Evolutionary conservation across 2,888 invertebrate species (phyloP), one percentile per base, ranked within the genome.

Genomic region (Ornithoptera priamus): DNA sequence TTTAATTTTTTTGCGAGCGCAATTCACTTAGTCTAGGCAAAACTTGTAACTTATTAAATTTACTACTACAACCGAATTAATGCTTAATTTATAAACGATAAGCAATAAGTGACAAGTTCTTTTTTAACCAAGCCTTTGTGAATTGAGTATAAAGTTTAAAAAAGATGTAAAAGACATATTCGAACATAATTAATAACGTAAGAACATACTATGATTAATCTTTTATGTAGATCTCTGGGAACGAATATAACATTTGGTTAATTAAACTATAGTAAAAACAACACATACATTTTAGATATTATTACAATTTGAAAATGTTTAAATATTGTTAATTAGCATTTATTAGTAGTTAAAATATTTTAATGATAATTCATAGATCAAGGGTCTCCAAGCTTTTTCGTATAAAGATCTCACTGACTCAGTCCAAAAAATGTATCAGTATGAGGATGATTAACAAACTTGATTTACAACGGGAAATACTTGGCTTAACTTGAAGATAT

Each of bases 1-100:
- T 67, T 67, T 53, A 42, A 67, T 67, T 70, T 60, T 64, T 22
- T 70, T 70, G 70, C 67, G 18, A 36, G 24, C 59, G 53, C 58
- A 63, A 63, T 70, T 70, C 62, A 63, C 66, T 67, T 59, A 70
- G 66, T 60, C 53, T 67, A 30, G 42, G 24, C 18, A 22, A 60
- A n/a, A n/a, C 57, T 58, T 58, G 12, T 22, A 12, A 58, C 22
- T 10, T 22, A 22, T 22, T 15, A 58, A 22, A 12, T 22, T 10
- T 22, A 22, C 57, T 7, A 58, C 22, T 58, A 4, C n/a, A 58
- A 18, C 18, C 10, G 24, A 30, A 60, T 12, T 17, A 36, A 0
- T 36, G 4, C 4, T 60, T 36, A 60, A 17, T 50, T 60, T 60
- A 18, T 50, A 63, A 7, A 63, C 46, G 4, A 3, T 15, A 46